phyloP scores from a whole-genome alignment of 2,888 invertebrate species.

The Hirtodrosophila histrioides region DNA sequence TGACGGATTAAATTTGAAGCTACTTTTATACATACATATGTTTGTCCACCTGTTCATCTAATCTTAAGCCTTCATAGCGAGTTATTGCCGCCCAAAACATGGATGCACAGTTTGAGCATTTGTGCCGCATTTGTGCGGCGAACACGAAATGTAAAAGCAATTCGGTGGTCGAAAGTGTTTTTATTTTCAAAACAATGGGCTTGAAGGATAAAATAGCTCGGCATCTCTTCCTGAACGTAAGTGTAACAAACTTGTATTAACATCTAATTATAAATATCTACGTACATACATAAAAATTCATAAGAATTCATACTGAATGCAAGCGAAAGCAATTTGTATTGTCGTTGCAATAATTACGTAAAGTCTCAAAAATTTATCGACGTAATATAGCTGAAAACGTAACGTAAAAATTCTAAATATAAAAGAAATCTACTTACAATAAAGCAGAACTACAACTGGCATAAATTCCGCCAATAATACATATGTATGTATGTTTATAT shows the following conservation, averaged over 20 bases:
- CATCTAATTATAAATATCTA: too few species aligned
- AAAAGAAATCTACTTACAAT: neutral
- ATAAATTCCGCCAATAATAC: neutral
- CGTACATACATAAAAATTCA: neutral
- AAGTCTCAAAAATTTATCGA: neutral
- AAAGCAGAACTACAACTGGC: conserved; percentile 6
- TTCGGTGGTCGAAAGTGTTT: conserved; percentile 81
- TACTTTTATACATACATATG: neutral
- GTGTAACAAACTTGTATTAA: conserved; percentile 26
- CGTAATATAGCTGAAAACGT: neutral
- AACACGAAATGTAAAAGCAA: conserved; percentile 79
- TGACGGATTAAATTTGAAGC: conserved; percentile 4
- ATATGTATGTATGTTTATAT: neutral
- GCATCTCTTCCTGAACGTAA: conserved; percentile 76
- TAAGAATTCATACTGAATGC: too few species aligned
- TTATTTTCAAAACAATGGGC: conserved; percentile 78
- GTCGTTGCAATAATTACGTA: neutral
- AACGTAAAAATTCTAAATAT: neutral
- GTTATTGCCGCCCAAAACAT: conserved; percentile 42
- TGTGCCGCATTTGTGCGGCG: conserved; percentile 81
- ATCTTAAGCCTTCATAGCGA: conserved; percentile 8
- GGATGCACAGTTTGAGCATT: conserved; percentile 79
- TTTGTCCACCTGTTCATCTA: neutral
- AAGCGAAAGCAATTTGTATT: too few species aligned
- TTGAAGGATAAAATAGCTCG: conserved; percentile 79